phyloP scores from a whole-genome alignment of 2,797 vertebrate genomes.

The Acipenser oxyrinchus region DNA sequence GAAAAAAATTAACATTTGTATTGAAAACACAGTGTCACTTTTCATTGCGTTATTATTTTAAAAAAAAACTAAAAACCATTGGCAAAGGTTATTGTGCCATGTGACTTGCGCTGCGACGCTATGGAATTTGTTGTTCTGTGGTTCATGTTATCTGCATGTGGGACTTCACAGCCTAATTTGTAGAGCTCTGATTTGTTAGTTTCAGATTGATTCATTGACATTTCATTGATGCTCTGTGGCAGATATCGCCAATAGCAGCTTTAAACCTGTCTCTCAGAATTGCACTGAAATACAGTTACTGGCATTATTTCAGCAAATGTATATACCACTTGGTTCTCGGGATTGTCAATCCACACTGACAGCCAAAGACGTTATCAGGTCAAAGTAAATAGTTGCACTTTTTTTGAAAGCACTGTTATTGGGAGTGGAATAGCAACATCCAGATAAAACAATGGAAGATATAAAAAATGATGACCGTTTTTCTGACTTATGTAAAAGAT shows the following conservation, averaged over 20 bases:
- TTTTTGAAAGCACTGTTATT: no score
- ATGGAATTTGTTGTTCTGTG: background rate
- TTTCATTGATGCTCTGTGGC: constrained; percentile 5
- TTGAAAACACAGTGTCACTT: constrained; percentile 13
- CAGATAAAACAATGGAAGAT: no score
- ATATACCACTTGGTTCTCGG: background rate
- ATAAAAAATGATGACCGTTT: no score
- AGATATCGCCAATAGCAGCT: constrained; percentile 11
- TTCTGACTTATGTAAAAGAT: no score
- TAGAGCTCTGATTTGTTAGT: constrained; percentile 17
- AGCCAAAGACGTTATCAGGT: constrained; percentile 1
- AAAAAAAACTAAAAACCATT: background rate
- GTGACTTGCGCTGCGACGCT: background rate
- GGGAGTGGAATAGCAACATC: no score
- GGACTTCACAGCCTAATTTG: constrained; percentile 9
- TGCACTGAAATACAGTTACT: constrained; percentile 9
- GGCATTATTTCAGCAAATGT: constrained; percentile 12
- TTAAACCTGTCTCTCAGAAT: constrained; percentile 13
- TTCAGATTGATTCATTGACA: constrained; percentile 20
- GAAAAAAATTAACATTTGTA: constrained; percentile 5
- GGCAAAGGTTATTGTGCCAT: background rate
- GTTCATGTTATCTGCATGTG: no score
- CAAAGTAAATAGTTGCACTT: background rate
- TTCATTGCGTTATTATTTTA: background rate
- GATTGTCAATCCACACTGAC: constrained; percentile 3